phyloP scores from a whole-genome alignment of 2,888 invertebrate genomes.

The Leucania comma region DNA sequence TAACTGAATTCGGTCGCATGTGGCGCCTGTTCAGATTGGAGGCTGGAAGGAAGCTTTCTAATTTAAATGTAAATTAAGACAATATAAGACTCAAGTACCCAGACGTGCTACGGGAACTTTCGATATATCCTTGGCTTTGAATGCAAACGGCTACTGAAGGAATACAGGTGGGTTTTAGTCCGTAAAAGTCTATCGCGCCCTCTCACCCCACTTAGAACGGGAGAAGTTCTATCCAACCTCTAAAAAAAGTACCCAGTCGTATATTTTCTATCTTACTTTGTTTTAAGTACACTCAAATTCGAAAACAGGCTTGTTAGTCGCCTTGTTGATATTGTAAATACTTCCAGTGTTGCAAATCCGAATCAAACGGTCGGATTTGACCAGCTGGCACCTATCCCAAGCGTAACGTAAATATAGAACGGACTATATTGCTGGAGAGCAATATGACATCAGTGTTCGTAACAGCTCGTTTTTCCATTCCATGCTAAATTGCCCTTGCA shows the following conservation, averaged over 20 bases:
- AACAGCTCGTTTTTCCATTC: constrained; percentile 66
- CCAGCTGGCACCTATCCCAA: constrained; percentile 86
- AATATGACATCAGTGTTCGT: constrained; percentile 78
- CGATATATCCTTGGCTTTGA: too few species aligned
- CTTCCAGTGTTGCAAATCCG: constrained; percentile 62
- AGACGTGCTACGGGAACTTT: neutral
- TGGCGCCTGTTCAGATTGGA: constrained; percentile 27
- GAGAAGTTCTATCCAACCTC: too few species aligned
- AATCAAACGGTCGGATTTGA: constrained; percentile 72
- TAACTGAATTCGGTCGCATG: constrained; percentile 21
- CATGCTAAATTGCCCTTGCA: constrained; percentile 44
- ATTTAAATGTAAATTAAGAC: constrained; percentile 44
- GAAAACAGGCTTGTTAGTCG: constrained; percentile 14
- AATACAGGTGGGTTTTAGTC: too few species aligned
- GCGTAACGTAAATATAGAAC: constrained; percentile 83
- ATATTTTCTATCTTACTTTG: neutral
- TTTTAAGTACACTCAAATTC: neutral
- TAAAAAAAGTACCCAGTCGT: neutral
- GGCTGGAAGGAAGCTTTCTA: constrained; percentile 1
- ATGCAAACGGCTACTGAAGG: too few species aligned
- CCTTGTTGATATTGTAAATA: constrained; percentile 54
- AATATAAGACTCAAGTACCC: constrained; percentile 1
- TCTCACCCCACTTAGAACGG: too few species aligned
- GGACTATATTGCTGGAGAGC: constrained; percentile 81
- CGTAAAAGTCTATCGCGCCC: too few species aligned